phyloP scores from a whole-genome alignment of 1,140 invertebrate species.

The Anoplophora glabripennis region DNA sequence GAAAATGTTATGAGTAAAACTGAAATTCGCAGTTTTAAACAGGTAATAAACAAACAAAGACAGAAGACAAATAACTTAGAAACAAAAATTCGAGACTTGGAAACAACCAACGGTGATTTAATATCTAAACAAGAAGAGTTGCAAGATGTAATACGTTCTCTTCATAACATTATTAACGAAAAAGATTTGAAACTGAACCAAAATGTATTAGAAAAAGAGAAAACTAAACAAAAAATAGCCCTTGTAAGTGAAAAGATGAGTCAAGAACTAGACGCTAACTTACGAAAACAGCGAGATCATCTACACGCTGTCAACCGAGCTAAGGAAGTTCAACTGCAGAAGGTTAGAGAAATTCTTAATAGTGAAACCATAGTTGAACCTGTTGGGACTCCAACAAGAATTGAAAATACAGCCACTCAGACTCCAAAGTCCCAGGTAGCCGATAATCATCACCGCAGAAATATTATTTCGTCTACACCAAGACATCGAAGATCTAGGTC shows the following conservation, averaged over 20 bases:
- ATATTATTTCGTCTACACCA: neutral
- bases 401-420: conserved; percentile 2
- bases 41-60: conserved; percentile 49
- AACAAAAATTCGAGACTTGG: conserved; percentile 56
- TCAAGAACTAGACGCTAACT: conserved; percentile 61
- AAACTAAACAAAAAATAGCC: conserved; percentile 69
- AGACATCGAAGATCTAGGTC: conserved; percentile 19
- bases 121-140: conserved; percentile 49
- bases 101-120: conserved; percentile 54
- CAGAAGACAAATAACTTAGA: conserved; percentile 61
- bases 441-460: conserved; percentile 1
- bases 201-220: conserved; percentile 71
- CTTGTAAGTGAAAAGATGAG: conserved; percentile 69
- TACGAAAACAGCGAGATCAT: conserved; percentile 65
- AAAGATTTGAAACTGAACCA: conserved; percentile 69
- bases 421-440: conserved; percentile 1
- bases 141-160: conserved; percentile 43
- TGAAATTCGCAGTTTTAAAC: conserved; percentile 38
- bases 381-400: neutral
- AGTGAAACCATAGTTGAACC: conserved; percentile 39
- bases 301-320: conserved; percentile 55
- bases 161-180: conserved; percentile 55
- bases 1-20: conserved; percentile 32
- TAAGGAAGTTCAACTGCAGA: conserved; percentile 54
- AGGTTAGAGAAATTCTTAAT: conserved; percentile 53